These are phyloP conservation scores for Catalaphyllia jardinei DNA, from an alignment of 64 coral and sea anemone genomes.

Conservation along the genomic window DNA sequence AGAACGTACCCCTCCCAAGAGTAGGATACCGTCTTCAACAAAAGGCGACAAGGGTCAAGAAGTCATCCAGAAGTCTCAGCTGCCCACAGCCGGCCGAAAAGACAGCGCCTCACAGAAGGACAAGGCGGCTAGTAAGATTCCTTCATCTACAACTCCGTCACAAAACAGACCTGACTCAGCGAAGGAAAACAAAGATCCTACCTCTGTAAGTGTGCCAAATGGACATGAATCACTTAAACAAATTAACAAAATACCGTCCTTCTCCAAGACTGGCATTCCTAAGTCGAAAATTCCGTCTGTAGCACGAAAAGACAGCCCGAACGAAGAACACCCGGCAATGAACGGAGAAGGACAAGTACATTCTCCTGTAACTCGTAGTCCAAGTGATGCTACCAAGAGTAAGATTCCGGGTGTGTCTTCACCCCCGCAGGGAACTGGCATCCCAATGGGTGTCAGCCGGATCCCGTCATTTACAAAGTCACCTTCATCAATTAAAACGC, in stretches of 20 bases:
- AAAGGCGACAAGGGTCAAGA: slow-evolving; percentile 53
- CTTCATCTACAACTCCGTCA: not conserved
- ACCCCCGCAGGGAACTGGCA: slow-evolving; percentile 9
- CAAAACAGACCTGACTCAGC: slow-evolving; percentile 51
- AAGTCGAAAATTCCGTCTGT: slow-evolving; percentile 53
- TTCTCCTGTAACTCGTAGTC: not conserved
- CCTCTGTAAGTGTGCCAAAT: not conserved
- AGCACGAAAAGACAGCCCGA: slow-evolving; percentile 37
- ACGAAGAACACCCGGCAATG: not conserved
- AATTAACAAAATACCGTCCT: slow-evolving; percentile 58
- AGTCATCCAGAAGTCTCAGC: slow-evolving; percentile 14
- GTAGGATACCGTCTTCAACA: slow-evolving; percentile 53
- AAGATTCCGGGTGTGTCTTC: not conserved
- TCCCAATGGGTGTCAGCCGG: slow-evolving; percentile 23
- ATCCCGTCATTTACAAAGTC: slow-evolving; percentile 35
- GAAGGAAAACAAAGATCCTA: slow-evolving; percentile 71
- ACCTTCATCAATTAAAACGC: slow-evolving; percentile 4
- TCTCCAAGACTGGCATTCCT: slow-evolving; percentile 8
- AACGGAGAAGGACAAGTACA: not conserved
- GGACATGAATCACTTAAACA: slow-evolving; percentile 39
- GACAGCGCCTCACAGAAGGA: slow-evolving; percentile 32
- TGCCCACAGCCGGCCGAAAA: slow-evolving; percentile 39
- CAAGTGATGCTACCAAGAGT: slow-evolving; percentile 14
- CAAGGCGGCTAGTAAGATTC: slow-evolving; percentile 31
- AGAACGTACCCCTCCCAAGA: slow-evolving; percentile 46